Conservation (phyloP, 2,113 vertebrate genomes). For the Centropus bengalensis region DNA sequence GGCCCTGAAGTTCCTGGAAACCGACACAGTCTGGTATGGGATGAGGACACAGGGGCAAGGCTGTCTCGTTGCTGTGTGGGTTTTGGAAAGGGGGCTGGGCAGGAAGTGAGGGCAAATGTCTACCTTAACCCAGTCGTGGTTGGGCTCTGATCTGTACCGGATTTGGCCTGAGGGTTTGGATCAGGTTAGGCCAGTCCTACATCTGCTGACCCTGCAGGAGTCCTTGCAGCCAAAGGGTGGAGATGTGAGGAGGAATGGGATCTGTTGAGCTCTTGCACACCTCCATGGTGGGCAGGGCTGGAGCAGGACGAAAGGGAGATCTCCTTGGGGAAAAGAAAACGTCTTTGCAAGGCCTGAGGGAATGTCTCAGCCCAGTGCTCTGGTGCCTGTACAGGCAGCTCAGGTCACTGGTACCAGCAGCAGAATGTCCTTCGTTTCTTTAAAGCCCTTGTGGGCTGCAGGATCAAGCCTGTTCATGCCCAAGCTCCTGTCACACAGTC, state of each 20-base stretch:
- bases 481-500: background rate
- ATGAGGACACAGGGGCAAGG: background rate
- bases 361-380: background rate
- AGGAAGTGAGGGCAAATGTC: background rate
- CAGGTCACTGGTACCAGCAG: background rate
- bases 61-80: fast-evolving
- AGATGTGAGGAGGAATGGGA: background rate
- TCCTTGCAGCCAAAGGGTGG: fast-evolving
- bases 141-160: background rate
- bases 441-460: background rate
- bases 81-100: background rate
- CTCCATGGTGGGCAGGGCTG: background rate
- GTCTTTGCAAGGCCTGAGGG: background rate
- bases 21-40: slow-evolving; percentile 91
- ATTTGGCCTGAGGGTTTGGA: background rate
- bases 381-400: background rate
- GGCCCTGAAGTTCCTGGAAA: slow-evolving; percentile 93
- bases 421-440: background rate
- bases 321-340: background rate
- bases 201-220: background rate
- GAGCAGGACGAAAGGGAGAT: background rate
- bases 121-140: background rate
- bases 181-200: background rate
- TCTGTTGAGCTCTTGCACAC: background rate
- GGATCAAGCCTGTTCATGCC: background rate